A percentile compares a stretch with the other conserved stretches of the same genome.
These are phyloP conservation scores for Tenthredo mesomela DNA, from an alignment of 2,888 invertebrate genomes.

Conservation along the genomic window DNA sequence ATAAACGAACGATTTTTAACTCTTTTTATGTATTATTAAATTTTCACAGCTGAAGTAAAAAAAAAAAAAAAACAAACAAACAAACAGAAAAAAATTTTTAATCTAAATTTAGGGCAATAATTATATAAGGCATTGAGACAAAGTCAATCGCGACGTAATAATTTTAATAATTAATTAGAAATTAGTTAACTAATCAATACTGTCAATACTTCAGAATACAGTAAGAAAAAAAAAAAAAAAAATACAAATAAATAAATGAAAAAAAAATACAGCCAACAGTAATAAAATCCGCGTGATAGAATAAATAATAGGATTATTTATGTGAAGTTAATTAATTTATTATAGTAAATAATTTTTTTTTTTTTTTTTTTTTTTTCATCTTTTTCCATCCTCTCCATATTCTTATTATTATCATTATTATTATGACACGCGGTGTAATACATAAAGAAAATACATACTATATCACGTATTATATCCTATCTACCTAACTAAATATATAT, in stretches of 20 bases:
- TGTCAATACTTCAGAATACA: not conserved
- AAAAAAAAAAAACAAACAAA: not conserved
- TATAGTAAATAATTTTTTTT: not conserved
- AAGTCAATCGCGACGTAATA: slow-evolving; percentile 2
- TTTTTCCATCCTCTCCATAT: not conserved
- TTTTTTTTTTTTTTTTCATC: not conserved
- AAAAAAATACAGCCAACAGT: not conserved
- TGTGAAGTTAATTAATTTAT: slow-evolving; percentile 3
- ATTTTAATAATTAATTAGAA: not conserved
- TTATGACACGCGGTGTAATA: not conserved
- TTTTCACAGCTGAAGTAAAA: not conserved
- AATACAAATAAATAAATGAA: not conserved
- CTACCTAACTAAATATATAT: not conserved
- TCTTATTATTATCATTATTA: not conserved
- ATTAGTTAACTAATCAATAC: not conserved
- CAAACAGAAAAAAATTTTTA: not conserved
- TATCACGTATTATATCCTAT: slow-evolving; percentile 1
- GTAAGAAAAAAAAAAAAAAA: not conserved
- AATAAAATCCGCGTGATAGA: slow-evolving; percentile 3
- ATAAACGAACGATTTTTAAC: not conserved
- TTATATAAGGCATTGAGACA: not conserved
- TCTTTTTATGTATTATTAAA: not conserved
- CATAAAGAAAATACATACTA: not conserved
- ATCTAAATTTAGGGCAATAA: slow-evolving; percentile 4
- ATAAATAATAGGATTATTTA: slow-evolving; percentile 3